Evolutionary conservation across 2,113 vertebrate species (phyloP).

Genomic region (Noctilio leporinus): DNA sequence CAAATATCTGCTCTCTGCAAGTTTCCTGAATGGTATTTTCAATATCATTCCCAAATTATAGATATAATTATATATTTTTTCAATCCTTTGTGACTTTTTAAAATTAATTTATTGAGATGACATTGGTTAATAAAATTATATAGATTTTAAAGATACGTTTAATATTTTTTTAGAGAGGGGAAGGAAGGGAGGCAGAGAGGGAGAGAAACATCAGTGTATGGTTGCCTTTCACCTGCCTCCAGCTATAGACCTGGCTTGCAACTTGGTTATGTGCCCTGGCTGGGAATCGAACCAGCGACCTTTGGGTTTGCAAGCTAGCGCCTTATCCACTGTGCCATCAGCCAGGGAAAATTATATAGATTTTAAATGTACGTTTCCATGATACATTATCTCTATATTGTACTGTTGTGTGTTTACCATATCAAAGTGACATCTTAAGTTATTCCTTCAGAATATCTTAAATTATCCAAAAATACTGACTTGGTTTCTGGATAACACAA

Average conservation of each 20-base stretch:
- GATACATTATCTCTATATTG: not conserved
- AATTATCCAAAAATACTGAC: not conserved
- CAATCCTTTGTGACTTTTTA: not conserved
- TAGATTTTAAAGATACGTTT: not conserved
- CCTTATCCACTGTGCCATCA: too few relatives aligned
- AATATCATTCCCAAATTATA: not conserved
- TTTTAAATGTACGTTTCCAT: not conserved
- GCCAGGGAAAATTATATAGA: too few relatives aligned
- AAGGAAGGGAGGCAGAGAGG: too few relatives aligned
- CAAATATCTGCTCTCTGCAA: not conserved
- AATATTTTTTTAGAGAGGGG: too few relatives aligned
- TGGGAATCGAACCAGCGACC: too few relatives aligned
- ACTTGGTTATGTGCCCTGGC: too few relatives aligned
- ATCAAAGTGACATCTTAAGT: not conserved
- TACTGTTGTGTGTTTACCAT: not conserved
- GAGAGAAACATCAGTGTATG: too few relatives aligned
- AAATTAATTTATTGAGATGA: not conserved
- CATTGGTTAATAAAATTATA: not conserved
- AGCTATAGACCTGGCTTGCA: too few relatives aligned
- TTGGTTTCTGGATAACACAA: not conserved
- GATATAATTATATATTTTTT: not conserved
- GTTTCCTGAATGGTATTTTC: not conserved
- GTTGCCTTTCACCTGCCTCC: too few relatives aligned
- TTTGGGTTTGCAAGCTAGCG: too few relatives aligned
- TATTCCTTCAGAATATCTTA: not conserved